Conservation (phyloP, 2,113 vertebrate species). For the Setophaga petechia region DNA sequence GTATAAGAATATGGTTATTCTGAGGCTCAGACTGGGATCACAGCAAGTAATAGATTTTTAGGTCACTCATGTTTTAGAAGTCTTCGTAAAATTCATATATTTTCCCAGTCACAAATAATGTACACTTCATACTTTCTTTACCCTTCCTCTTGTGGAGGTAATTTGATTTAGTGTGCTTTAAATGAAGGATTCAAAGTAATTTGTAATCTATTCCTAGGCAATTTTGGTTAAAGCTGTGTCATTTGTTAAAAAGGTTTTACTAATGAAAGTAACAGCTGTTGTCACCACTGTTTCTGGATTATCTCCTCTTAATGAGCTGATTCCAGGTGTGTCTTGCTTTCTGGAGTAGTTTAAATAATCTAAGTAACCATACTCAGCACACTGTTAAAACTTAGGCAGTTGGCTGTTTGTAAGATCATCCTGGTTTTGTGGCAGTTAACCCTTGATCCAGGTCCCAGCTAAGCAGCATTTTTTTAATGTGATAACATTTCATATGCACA, state of each 20-base stretch:
- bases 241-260: neutral
- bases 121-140: neutral
- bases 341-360: neutral
- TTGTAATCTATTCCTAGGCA: neutral
- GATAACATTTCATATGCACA: neutral
- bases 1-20: neutral
- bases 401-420: neutral
- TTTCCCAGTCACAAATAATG: neutral
- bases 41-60: neutral
- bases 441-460: neutral
- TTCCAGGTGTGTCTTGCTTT: neutral
- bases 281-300: neutral
- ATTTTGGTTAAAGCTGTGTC: neutral
- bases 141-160: neutral
- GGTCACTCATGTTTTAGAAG: neutral
- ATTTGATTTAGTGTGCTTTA: neutral
- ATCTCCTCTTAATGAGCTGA: neutral
- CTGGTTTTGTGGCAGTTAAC: neutral
- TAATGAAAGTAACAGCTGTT: neutral
- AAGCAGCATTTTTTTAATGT: neutral
- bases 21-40: neutral
- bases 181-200: neutral
- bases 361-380: neutral
- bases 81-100: neutral
- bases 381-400: conserved; percentile 6